These are phyloP conservation scores for Aphidoletes aphidimyza DNA, from an alignment of 2,888 invertebrate genomes.

Conservation along the genomic window DNA sequence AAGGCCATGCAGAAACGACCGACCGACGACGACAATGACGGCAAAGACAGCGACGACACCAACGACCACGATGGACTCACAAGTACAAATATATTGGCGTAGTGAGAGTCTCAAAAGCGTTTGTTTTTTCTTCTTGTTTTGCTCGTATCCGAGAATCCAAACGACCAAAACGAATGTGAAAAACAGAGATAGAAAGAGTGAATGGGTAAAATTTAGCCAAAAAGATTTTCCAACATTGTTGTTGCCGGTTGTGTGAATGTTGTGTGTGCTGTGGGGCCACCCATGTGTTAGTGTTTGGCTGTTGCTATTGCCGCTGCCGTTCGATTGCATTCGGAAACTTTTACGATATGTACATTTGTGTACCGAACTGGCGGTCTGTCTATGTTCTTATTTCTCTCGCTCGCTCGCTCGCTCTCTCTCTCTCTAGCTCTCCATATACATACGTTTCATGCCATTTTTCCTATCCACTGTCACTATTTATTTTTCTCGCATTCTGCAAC, in stretches of 20 bases:
- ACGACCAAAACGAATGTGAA: neutral
- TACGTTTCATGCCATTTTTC: constrained; percentile 30
- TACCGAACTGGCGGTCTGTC: constrained; percentile 3
- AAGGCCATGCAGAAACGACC: constrained; percentile 20
- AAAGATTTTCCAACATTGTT: constrained; percentile 17
- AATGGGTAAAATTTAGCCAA: constrained; percentile 22
- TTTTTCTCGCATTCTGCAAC: neutral
- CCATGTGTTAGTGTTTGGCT: neutral
- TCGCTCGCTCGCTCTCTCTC: neutral
- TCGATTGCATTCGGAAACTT: constrained; percentile 29
- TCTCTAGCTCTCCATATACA: neutral
- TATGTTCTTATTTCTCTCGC: neutral
- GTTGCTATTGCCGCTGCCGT: constrained; percentile 6
- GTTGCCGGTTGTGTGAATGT: constrained; percentile 10
- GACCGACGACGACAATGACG: neutral
- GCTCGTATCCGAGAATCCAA: too few species aligned
- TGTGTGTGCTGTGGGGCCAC: neutral
- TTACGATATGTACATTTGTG: neutral
- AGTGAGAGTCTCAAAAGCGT: too few species aligned
- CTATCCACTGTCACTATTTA: neutral
- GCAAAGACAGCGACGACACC: neutral
- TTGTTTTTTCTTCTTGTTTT: too few species aligned
- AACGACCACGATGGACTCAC: neutral
- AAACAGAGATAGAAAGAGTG: too few species aligned
- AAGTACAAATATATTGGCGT: constrained; percentile 22